These are phyloP conservation scores for Chloromyia formosa DNA, from an alignment of 2,888 invertebrate species.

Conservation along the genomic window DNA sequence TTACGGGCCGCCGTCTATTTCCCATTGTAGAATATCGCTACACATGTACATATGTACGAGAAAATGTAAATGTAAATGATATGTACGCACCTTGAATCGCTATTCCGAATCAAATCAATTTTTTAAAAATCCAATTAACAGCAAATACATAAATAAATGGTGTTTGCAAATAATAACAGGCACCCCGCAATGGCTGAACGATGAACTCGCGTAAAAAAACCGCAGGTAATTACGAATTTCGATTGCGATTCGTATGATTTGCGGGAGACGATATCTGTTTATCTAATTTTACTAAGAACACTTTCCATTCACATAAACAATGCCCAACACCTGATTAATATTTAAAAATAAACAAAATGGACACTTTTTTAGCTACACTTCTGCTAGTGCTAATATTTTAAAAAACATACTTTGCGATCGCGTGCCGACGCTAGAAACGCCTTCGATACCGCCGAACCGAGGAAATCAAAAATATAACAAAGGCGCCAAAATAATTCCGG, in stretches of 20 bases:
- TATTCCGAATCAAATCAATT: no score
- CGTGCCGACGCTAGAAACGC: not conserved
- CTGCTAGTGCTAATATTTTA: not conserved
- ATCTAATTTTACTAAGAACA: not conserved
- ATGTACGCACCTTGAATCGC: constrained; percentile 22
- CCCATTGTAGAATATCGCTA: not conserved
- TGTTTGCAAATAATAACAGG: not conserved
- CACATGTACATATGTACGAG: constrained; percentile 1
- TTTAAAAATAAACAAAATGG: not conserved
- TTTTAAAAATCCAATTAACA: no score
- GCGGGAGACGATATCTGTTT: not conserved
- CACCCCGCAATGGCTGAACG: constrained; percentile 11
- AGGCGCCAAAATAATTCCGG: not conserved
- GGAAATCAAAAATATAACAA: not conserved
- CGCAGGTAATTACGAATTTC: no score
- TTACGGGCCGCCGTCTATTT: not conserved
- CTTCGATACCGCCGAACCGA: not conserved
- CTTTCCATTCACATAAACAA: constrained; percentile 21
- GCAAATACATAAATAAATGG: not conserved
- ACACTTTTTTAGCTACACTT: not conserved
- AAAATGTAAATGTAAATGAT: constrained; percentile 17
- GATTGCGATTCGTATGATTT: not conserved
- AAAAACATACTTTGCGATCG: not conserved
- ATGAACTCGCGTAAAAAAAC: not conserved
- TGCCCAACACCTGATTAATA: not conserved